Percentiles rank a stretch among this genome's conserved stretches.
Evolutionary conservation across 2,888 invertebrate genomes (phyloP).

Genomic region (Sicus ferrugineus): DNA sequence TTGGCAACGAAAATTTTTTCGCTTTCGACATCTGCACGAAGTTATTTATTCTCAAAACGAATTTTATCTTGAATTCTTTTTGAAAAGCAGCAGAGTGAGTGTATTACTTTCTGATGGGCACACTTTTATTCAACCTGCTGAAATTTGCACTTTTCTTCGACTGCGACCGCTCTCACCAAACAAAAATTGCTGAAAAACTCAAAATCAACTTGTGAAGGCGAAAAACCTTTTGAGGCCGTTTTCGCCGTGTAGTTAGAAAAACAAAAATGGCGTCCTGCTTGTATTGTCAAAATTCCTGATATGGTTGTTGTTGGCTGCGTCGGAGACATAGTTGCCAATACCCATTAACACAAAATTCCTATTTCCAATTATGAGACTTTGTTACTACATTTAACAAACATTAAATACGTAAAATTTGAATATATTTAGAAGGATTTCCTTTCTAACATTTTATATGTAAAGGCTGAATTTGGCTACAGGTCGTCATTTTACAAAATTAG

Average conservation of each 20-base stretch:
- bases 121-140: conserved; percentile 30
- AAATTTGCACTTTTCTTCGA: conserved; percentile 36
- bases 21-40: conserved; percentile 58
- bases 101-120: conserved; percentile 32
- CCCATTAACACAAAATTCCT: no score
- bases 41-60: conserved; percentile 57
- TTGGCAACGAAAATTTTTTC: conserved; percentile 58
- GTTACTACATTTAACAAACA: no score
- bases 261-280: conserved; percentile 51
- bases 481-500: no score
- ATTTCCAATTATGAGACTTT: no score
- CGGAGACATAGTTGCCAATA: no score
- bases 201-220: conserved; percentile 22
- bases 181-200: neutral
- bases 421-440: no score
- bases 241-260: conserved; percentile 39
- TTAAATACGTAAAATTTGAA: no score
- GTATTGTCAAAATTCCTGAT: conserved; percentile 7
- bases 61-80: conserved; percentile 57
- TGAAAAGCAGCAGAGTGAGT: conserved; percentile 17
- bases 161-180: conserved; percentile 34
- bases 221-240: conserved; percentile 30
- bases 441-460: no score
- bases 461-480: no score
- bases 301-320: neutral